These are phyloP conservation scores for Cheirogaleus medius DNA, from an alignment of 2,113 vertebrate species.

Conservation along the genomic window DNA sequence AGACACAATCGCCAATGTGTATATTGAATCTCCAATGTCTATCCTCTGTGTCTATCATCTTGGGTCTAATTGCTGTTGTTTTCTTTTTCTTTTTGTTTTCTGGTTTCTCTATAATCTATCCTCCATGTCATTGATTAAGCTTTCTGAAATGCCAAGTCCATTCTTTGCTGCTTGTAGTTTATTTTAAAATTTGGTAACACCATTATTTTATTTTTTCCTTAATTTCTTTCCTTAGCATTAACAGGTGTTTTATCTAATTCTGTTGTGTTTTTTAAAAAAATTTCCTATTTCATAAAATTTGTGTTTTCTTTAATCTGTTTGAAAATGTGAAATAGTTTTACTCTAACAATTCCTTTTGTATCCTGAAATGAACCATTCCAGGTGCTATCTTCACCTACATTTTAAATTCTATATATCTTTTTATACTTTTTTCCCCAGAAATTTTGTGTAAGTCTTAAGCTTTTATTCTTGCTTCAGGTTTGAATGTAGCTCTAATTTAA, in stretches of 20 bases:
- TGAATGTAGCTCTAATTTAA: not conserved
- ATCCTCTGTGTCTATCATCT: not conserved
- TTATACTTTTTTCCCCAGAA: not conserved
- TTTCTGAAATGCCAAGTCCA: not conserved
- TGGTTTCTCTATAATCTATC: not conserved
- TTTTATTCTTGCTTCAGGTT: not conserved
- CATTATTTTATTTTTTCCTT: not conserved
- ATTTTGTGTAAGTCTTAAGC: not conserved
- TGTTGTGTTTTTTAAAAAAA: not conserved
- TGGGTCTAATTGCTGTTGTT: not conserved
- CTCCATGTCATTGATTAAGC: not conserved
- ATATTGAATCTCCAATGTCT: not conserved
- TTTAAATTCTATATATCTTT: not conserved
- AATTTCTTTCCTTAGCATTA: not conserved
- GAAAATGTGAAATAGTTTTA: not conserved
- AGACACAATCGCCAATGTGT: not conserved
- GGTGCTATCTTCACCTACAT: not conserved
- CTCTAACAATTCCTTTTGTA: not conserved
- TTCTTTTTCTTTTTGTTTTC: not conserved
- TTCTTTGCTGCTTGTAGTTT: not conserved
- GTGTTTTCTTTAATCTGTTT: not conserved
- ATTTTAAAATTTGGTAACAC: not conserved
- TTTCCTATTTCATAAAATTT: not conserved
- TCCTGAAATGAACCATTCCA: not conserved
- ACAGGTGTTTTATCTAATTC: not conserved